phyloP scores from a whole-genome alignment of 2,888 invertebrate genomes.

The Heliconius charithonia region DNA sequence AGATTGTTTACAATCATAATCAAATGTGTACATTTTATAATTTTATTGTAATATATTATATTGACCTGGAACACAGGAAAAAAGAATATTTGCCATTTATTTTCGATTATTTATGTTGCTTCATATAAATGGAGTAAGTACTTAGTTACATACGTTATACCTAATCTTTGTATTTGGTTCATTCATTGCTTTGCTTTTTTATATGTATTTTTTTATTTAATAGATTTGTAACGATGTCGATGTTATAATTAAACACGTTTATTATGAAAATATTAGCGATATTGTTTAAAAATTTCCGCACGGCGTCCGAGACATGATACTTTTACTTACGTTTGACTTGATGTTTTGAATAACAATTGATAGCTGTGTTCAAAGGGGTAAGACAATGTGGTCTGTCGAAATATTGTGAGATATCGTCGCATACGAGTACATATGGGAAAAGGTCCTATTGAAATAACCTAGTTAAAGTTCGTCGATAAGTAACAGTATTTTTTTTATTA shows the following conservation, averaged over 20 bases:
- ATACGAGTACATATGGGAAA: background rate
- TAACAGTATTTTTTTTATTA: background rate
- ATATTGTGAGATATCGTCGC: conserved; percentile 10
- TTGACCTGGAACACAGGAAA: background rate
- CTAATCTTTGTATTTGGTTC: background rate
- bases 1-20: background rate
- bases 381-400: conserved; percentile 23
- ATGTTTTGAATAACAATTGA: conserved; percentile 36
- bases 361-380: conserved; percentile 15
- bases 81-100: background rate
- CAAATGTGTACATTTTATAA: background rate
- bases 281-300: conserved; percentile 35
- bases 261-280: conserved; percentile 32
- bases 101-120: background rate
- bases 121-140: background rate
- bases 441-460: background rate
- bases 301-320: conserved; percentile 31
- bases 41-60: background rate
- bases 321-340: conserved; percentile 33
- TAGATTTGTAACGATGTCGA: background rate
- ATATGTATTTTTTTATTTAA: background rate
- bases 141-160: too few relatives aligned
- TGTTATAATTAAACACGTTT: conserved; percentile 10
- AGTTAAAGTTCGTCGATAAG: background rate
- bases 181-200: background rate